A percentile compares a stretch with the other conserved stretches of the same genome.
phyloP scores from a whole-genome alignment of 2,797 vertebrate genomes.

The Myotis planiceps region DNA sequence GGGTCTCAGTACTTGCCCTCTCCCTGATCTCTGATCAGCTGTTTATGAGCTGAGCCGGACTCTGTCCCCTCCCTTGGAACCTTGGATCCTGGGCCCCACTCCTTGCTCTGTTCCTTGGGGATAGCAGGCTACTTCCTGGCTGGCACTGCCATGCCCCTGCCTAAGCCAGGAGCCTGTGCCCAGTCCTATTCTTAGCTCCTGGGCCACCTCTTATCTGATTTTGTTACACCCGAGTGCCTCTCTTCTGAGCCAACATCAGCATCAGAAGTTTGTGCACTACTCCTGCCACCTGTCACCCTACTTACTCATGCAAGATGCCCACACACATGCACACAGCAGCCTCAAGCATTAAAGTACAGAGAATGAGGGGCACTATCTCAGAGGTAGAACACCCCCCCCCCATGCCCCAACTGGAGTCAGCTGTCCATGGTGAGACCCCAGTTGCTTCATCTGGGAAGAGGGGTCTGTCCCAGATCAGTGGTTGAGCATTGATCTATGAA shows the following conservation, averaged over 20 bases:
- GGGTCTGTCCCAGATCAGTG: not conserved
- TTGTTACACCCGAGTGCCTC: slow-evolving; percentile 15
- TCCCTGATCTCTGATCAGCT: not conserved
- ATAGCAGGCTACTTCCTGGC: not conserved
- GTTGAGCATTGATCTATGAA: no score
- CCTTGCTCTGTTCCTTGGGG: not conserved
- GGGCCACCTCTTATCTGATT: slow-evolving; percentile 55
- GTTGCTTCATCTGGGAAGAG: not conserved
- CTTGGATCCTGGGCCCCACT: not conserved
- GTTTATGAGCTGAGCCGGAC: slow-evolving; percentile 23
- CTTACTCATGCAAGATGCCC: not conserved
- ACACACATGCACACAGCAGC: not conserved
- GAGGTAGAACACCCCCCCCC: not conserved
- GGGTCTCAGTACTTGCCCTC: not conserved
- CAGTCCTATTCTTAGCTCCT: slow-evolving; percentile 68
- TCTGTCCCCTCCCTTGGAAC: slow-evolving; percentile 20
- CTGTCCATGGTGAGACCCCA: not conserved
- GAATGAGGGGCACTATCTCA: not conserved
- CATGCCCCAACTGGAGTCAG: not conserved
- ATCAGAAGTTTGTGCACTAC: not conserved
- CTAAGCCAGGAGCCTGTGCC: not conserved
- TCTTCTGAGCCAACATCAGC: not conserved
- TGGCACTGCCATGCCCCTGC: not conserved
- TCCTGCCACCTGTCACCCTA: not conserved
- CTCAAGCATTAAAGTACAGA: no score